Conservation (phyloP, 2,797 vertebrate genomes). For the Bucorvus abyssinicus region DNA sequence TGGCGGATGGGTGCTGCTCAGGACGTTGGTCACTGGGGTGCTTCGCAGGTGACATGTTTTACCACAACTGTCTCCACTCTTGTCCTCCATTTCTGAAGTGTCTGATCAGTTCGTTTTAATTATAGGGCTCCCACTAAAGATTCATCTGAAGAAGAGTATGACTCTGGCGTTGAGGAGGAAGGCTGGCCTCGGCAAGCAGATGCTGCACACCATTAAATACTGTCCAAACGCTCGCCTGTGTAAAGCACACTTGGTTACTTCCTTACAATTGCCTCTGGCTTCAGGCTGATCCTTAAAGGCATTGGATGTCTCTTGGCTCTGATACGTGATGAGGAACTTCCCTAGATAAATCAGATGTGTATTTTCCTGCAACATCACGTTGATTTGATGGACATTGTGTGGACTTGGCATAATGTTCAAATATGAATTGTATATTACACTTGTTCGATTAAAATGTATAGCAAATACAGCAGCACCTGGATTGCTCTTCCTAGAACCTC, state of each 20-base stretch:
- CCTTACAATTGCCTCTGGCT: constrained; percentile 62
- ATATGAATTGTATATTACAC: constrained; percentile 77
- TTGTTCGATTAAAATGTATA: constrained; percentile 74
- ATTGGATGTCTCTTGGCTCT: constrained; percentile 41
- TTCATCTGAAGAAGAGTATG: constrained; percentile 89
- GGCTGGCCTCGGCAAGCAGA: constrained; percentile 95
- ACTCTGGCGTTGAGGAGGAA: constrained; percentile 93
- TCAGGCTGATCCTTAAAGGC: constrained; percentile 62
- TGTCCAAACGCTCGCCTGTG: constrained; percentile 26
- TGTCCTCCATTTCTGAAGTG: not conserved
- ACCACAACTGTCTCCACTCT: not conserved
- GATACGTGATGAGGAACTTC: constrained; percentile 59
- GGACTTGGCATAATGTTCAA: constrained; percentile 70
- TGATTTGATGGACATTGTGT: constrained; percentile 68
- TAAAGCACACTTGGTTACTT: constrained; percentile 54
- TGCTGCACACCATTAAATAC: constrained; percentile 89
- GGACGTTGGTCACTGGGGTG: rapidly evolving
- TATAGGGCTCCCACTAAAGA: constrained; percentile 88
- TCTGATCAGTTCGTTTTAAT: constrained; percentile 46
- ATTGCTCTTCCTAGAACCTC: not conserved
- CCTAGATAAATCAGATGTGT: constrained; percentile 70
- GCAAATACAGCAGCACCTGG: constrained; percentile 32
- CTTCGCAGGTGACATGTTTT: not conserved
- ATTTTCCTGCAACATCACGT: constrained; percentile 70
- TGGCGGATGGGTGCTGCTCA: not conserved